A percentile compares a stretch with the other conserved stretches of the same genome.
These are phyloP conservation scores for Apodemia hepburni DNA, from an alignment of 2,888 invertebrate species.

Conservation along the genomic window DNA sequence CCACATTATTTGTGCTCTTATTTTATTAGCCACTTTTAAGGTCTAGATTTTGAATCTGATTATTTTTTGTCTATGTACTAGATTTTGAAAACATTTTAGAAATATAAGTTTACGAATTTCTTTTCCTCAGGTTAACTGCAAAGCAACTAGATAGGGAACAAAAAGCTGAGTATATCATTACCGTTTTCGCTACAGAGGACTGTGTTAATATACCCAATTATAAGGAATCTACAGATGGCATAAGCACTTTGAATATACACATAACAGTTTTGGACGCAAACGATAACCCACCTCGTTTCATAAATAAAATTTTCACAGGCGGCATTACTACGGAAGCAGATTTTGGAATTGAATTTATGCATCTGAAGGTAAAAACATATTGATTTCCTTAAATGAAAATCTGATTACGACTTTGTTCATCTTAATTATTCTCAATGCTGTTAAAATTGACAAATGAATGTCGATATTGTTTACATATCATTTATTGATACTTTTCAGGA, in stretches of 20 bases:
- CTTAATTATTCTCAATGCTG: background rate
- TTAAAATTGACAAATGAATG: no score
- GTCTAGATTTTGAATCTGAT: no score
- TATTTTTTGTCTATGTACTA: no score
- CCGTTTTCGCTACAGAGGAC: conserved; percentile 91
- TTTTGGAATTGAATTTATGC: conserved; percentile 93
- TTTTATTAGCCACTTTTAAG: no score
- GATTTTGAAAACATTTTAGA: background rate
- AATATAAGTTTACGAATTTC: background rate
- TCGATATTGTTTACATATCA: no score
- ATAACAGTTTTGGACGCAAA: conserved; percentile 91
- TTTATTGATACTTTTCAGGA: no score
- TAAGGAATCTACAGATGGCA: conserved; percentile 81
- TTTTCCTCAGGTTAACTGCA: conserved; percentile 46
- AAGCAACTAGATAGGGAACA: conserved; percentile 88
- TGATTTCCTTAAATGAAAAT: no score
- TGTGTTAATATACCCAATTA: conserved; percentile 83
- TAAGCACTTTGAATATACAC: conserved; percentile 85
- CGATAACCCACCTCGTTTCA: conserved; percentile 93
- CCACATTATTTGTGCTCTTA: no score
- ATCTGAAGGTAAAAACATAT: conserved; percentile 82
- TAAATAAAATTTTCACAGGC: conserved; percentile 91
- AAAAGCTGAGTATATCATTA: conserved; percentile 83
- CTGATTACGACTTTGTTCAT: background rate
- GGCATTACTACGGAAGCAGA: conserved; percentile 96